Evolutionary conservation across 2,797 vertebrate genomes (phyloP), one percentile per base, ranked within the genome.

Genomic region (Sparidentex hasta): DNA sequence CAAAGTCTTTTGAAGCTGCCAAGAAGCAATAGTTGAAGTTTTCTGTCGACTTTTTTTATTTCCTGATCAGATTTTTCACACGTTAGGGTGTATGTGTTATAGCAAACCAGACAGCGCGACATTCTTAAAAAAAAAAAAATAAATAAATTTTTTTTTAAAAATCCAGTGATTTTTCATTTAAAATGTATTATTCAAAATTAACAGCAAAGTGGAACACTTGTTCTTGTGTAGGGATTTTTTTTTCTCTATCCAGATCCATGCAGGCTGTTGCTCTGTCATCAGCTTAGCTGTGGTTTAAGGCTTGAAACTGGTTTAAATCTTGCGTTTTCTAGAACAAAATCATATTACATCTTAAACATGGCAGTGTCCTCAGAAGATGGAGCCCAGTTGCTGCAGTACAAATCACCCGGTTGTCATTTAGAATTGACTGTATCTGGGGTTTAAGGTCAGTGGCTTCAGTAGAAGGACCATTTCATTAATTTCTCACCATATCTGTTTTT

Each of bases 1-100:
- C 78, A 61, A 66, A 76, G 27, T 61, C 70, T 51, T 85, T 70
- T 71, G 74, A 88, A 82, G 74, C 64, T 70, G 80, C 82, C 56
- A 41, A 77, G 78, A 64, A 73, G 74, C 47, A 11, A 1, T 11
- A 41, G 81, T 67, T 74, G 63, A 85, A 79, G 62, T 67, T 70
- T 74, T 66, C 64, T 71, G 25, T 8, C 14, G 51, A 64, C 25
- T 4, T 78, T 78, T 70, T 44, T 80, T 65, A 50, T 44, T 38
- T 68, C 21, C 58, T 7, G 27, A 80, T 78, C 59, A 69, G 68
- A 44, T 73, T 82, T 78, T 89, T 44, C 48, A 68, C 79, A 63
- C 64, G 16, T 64, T 33, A 69, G 25, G 44, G 27, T 18, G 18
- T 8, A 3, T 6, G 2, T 17, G 75, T 58, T 46, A 25, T 18